Percentiles rank a stretch among this genome's conserved stretches.
These are phyloP conservation scores for Leptopilina clavipes DNA, from an alignment of 1,140 invertebrate species.

Conservation along the genomic window DNA sequence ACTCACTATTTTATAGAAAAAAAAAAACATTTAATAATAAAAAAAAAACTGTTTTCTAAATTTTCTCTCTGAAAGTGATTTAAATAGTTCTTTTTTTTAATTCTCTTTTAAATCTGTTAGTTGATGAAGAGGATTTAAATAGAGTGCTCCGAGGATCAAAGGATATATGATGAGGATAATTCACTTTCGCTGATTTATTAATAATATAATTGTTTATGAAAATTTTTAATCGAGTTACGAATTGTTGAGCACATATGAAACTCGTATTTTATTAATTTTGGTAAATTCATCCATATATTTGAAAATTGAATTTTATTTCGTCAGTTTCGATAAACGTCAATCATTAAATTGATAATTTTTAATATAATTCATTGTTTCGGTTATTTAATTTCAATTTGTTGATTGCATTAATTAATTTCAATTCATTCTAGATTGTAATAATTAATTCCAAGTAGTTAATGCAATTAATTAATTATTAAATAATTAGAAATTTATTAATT, in stretches of 20 bases:
- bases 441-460: too few relatives aligned
- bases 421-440: too few relatives aligned
- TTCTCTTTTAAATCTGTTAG: background rate
- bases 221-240: background rate
- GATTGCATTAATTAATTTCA: too few relatives aligned
- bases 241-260: background rate
- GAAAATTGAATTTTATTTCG: background rate
- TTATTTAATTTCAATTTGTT: too few relatives aligned
- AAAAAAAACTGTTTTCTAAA: constrained; percentile 3
- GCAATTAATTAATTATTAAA: too few relatives aligned
- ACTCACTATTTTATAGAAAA: constrained; percentile 10
- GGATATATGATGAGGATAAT: background rate
- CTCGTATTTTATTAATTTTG: background rate
- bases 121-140: background rate
- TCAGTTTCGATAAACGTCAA: background rate
- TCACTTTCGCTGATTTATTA: background rate
- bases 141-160: constrained; percentile 6
- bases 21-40: background rate
- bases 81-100: background rate
- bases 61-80: constrained; percentile 1
- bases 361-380: too few relatives aligned
- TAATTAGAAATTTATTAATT: too few relatives aligned
- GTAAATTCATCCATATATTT: background rate
- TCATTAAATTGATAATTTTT: too few relatives aligned
- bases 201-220: background rate